Conservation (phyloP, 1,140 invertebrate genomes). For the Orussus abietinus region DNA sequence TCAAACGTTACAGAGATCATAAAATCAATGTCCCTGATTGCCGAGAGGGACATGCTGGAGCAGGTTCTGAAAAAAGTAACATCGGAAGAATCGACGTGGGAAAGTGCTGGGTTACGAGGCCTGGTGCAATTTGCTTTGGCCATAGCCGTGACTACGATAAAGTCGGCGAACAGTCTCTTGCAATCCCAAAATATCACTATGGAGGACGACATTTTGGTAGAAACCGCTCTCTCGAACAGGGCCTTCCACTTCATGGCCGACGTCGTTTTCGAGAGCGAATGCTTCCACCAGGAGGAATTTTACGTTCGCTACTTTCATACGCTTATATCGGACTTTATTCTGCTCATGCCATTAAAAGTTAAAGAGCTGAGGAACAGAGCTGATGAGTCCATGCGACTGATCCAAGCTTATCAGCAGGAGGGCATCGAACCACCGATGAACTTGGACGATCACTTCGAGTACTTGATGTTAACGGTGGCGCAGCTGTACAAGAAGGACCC, state of each 20-base stretch:
- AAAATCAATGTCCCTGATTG: slow-evolving; percentile 67
- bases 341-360: slow-evolving; percentile 87
- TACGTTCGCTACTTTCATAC: slow-evolving; percentile 80
- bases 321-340: slow-evolving; percentile 88
- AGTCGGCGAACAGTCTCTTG: slow-evolving; percentile 54
- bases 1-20: slow-evolving; percentile 58
- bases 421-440: slow-evolving; percentile 74
- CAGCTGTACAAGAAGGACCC: slow-evolving; percentile 76
- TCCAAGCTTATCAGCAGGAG: slow-evolving; percentile 75
- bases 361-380: slow-evolving; percentile 79
- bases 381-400: slow-evolving; percentile 83
- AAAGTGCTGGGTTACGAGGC: slow-evolving; percentile 64
- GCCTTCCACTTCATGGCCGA: slow-evolving; percentile 76
- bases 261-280: slow-evolving; percentile 67
- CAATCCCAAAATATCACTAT: slow-evolving; percentile 36
- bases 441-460: slow-evolving; percentile 78
- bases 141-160: slow-evolving; percentile 74
- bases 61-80: slow-evolving; percentile 57
- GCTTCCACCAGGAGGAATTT: slow-evolving; percentile 75
- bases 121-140: slow-evolving; percentile 76
- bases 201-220: slow-evolving; percentile 59
- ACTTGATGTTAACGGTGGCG: slow-evolving; percentile 73
- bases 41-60: slow-evolving; percentile 63
- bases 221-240: slow-evolving; percentile 76
- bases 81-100: slow-evolving; percentile 58